Conservation (phyloP, 2,888 invertebrate species). For the Plebejus anna region DNA sequence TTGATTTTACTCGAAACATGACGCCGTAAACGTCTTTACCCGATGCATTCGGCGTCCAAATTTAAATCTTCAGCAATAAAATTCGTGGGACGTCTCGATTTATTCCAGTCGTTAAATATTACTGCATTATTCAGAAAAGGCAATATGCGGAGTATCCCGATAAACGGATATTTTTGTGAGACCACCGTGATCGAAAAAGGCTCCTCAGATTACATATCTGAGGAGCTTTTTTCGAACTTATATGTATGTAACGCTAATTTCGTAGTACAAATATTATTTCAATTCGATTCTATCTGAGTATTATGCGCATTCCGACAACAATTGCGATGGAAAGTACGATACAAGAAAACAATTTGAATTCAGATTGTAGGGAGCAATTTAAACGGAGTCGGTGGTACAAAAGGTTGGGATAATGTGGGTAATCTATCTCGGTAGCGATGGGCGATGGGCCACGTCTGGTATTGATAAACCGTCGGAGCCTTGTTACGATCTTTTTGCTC, state of each 20-base stretch:
- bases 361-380: slow-evolving; percentile 64
- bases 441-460: slow-evolving; percentile 73
- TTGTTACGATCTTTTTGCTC: slow-evolving; percentile 67
- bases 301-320: background rate
- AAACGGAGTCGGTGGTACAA: slow-evolving; percentile 47
- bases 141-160: slow-evolving; percentile 1
- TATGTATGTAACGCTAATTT: background rate
- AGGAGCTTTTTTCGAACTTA: too few species aligned
- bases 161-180: background rate
- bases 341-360: slow-evolving; percentile 39
- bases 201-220: too few species aligned
- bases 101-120: slow-evolving; percentile 23
- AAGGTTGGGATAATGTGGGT: slow-evolving; percentile 68
- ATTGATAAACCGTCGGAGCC: slow-evolving; percentile 53
- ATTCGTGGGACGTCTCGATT: slow-evolving; percentile 17
- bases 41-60: background rate
- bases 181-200: background rate
- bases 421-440: slow-evolving; percentile 71
- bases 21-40: background rate
- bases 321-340: slow-evolving; percentile 18
- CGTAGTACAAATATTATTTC: background rate
- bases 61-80: slow-evolving; percentile 11
- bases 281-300: background rate
- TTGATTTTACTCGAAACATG: background rate
- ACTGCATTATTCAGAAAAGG: slow-evolving; percentile 21